Evolutionary conservation across 2,888 invertebrate genomes (phyloP), one percentile per base, ranked within the genome.

Genomic region (Quadroppia sp.): DNA sequence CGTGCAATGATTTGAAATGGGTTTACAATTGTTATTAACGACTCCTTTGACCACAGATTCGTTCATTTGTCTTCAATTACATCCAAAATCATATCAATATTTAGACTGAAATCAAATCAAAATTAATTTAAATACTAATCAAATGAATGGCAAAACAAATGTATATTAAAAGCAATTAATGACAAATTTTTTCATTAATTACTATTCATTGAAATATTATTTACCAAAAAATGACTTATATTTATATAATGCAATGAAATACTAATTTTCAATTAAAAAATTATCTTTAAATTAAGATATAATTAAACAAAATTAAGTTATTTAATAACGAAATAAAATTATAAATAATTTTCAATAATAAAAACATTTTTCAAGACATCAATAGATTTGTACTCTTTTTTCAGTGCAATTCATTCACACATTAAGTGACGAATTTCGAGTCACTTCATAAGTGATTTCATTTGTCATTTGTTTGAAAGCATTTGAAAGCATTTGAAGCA

Each of bases 1-100:
- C 67, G 40, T 67, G 40, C 67, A 67, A 25, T 45, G 69, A 69
- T 42, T 69, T 69, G 40, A 40, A 69, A 69, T 69, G 20, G 42
- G 25, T 15, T 69, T 69, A 11, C 13, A 45, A 45, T 69, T 69
- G 17, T 23, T 69, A 23, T 25, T 45, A 13, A 69, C 17, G 36
- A 69, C 45, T 42, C 40, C 28, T 17, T 69, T 45, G 40, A 17
- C 42, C 40, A 9, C 42, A 42, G 69, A 69, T 69, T 69, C 69
- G 69, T 17, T 69, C 69, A 69, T 64, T 36, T 64, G 61, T 32
- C n/a, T 20, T 13, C 11, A 7, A 30, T 17, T 32, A 36, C 20
- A 64, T 64, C 20, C 28, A 64, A 40, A 40, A 17, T 64, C 64
- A 64, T 40, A 32, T 36, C 40, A 64, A 17, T 11, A 15, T 45